Evolutionary conservation across 2,113 vertebrate genomes (phyloP), one percentile per base, ranked within the genome.

Genomic region (Sciurus niger): DNA sequence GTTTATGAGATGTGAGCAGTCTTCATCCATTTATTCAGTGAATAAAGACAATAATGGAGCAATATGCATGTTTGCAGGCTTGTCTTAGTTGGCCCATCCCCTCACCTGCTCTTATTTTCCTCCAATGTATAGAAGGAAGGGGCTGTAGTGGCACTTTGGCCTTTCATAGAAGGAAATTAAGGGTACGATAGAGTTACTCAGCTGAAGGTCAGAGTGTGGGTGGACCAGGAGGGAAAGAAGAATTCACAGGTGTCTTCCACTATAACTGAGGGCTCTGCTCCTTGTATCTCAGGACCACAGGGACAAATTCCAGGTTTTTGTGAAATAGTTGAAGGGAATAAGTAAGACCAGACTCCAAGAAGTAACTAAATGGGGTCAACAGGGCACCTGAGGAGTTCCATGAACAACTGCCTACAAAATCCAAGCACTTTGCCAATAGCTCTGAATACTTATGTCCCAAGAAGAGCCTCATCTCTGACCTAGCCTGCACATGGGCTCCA

Each of bases 351-450:
- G 72, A 53, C 30, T 53, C n/a, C 72, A 40, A n/a, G 40, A 28
- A 34, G 7, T 17, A 22, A 72, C 11, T 60, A 24, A 55, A 9
- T 53, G 32, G 17, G 22, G 22, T 12, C 60, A 28, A 17, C 6
- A 43, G 51, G 43, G 3, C 1, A 7, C 22, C 30, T 34, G 14
- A 5, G 55, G 67, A 60, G 4, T 17, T 40, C 40, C 43, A 30
- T 13, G 8, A 67, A 14, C 6, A 84, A 8, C 34, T 9, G 4
- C 1, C 11, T 58, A 16, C 1, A 65, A 77, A 70, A 6, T 37
- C 0, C 32, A 58, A 65, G 25, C 6, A 4, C 53, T 24, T 55
- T 84, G 43, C 28, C 0, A 25, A 48, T 0, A 4, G 1, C n/a
- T 55, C 17, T 78, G 32, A 90, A 20, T 20, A 24, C 14, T 34